Evolutionary conservation across 1,140 invertebrate species (phyloP), one percentile per base, ranked within the genome.

Genomic region (Apis dorsata): DNA sequence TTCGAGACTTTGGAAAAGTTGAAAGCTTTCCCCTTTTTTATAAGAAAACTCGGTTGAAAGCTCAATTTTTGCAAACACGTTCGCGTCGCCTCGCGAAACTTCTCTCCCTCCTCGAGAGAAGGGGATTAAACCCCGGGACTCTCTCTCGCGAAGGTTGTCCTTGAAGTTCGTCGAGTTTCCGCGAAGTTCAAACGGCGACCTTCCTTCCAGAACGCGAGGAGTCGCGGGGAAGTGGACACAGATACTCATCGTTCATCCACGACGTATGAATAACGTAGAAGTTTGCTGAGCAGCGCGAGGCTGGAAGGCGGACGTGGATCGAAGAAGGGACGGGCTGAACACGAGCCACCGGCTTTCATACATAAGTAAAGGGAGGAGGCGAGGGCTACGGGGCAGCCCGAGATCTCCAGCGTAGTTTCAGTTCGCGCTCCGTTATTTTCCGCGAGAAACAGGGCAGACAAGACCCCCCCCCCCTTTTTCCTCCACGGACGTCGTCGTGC

Each of bases 191-290:
- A 15, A 4, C 44, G 44, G n/a, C 76, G 76, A 72, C 53, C 76
- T 83, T 59, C 53, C 21, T 13, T 24, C 49, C 76, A 24, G 24
- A 24, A 24, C 24, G 0, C 0, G 24, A 24, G 63, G 21, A 65
- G 34, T 15, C 71, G 57, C 44, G 21, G 28, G 17, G 74, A 63
- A 60, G 76, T 77, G 79, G 84, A 87, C 82, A 81, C 89, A 85
- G 86, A 90, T 90, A 90, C 88, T 88, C 88, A 90, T 91, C 90
- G 88, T 89, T 91, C 90, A 90, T 85, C 86, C 90, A 68, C 78
- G 89, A 86, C 83, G 88, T 90, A 91, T 90, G 90, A 91, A 91
- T 91, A 91, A 91, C 89, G 89, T 87, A 91, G 74, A 86, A 90
- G 87, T 90, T 90, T 83, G 88, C 84, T 77, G 68, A 84, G 66